These are phyloP conservation scores for Thera britannica DNA, from an alignment of 2,888 invertebrate genomes.

Conservation along the genomic window DNA sequence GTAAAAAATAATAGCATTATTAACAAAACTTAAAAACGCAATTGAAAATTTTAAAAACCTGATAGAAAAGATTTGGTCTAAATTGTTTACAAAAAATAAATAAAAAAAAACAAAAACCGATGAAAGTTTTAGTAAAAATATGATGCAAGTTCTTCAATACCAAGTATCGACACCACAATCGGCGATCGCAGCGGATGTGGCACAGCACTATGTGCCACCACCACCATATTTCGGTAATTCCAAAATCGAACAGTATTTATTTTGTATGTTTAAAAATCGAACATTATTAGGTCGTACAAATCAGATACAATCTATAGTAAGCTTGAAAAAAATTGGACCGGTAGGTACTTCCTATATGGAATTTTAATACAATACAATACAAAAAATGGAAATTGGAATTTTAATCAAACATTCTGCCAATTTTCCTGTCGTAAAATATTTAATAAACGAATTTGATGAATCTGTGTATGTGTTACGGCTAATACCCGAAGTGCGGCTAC, in stretches of 20 bases:
- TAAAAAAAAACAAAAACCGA: background rate
- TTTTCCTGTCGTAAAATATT: conserved; percentile 2
- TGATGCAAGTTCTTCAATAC: conserved; percentile 88
- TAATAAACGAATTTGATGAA: background rate
- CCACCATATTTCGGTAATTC: conserved; percentile 79
- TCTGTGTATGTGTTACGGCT: too few species aligned
- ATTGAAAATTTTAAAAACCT: too few species aligned
- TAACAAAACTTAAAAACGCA: too few species aligned
- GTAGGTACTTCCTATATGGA: conserved; percentile 6
- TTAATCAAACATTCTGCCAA: background rate
- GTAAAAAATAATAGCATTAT: too few species aligned
- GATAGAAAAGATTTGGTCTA: too few species aligned
- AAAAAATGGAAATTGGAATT: too few species aligned
- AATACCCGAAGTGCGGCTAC: too few species aligned
- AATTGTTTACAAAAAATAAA: background rate
- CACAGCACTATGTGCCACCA: conserved; percentile 78
- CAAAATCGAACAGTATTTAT: conserved; percentile 10
- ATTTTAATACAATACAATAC: too few species aligned
- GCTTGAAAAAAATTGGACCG: background rate
- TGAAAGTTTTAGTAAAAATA: conserved; percentile 37
- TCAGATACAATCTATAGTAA: too few species aligned
- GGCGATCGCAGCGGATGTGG: conserved; percentile 73
- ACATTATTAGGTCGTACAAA: background rate
- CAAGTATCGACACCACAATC: conserved; percentile 83
- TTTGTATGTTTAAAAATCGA: background rate